Conservation (phyloP, 2,797 vertebrate species). For the Xenentodon cancila region DNA sequence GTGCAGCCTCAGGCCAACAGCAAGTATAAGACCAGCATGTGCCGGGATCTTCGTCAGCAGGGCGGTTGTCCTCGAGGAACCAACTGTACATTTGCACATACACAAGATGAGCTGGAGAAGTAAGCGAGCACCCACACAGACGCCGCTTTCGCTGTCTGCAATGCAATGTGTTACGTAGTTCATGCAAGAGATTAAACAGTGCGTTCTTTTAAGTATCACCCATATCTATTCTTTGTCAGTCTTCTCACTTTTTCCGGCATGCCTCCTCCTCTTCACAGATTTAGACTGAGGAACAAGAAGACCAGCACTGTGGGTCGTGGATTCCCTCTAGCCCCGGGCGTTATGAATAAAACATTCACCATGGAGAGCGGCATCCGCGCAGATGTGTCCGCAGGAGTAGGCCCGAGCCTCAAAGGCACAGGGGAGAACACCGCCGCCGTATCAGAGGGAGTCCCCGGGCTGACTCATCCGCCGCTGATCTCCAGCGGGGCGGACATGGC, state of each 20-base stretch:
- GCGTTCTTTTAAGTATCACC: not conserved
- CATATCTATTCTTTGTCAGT: not conserved
- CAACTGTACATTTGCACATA: slow-evolving; percentile 97
- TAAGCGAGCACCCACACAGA: slow-evolving; percentile 70
- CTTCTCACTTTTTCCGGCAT: not conserved
- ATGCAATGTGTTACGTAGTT: no score
- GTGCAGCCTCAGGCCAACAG: slow-evolving; percentile 93
- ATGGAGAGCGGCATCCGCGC: slow-evolving; percentile 74
- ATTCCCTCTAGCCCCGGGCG: slow-evolving; percentile 80
- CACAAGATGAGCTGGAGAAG: slow-evolving; percentile 98
- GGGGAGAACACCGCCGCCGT: slow-evolving; percentile 70
- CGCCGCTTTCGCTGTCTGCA: not conserved
- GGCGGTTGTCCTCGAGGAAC: slow-evolving; percentile 93
- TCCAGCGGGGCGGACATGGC: slow-evolving; percentile 87
- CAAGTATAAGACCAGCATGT: slow-evolving; percentile 99
- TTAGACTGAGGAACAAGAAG: slow-evolving; percentile 95
- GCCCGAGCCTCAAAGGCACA: slow-evolving; percentile 77
- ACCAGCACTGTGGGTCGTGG: slow-evolving; percentile 86
- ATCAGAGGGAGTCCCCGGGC: slow-evolving; percentile 77
- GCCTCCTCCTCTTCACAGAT: slow-evolving; percentile 72
- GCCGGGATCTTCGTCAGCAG: slow-evolving; percentile 94
- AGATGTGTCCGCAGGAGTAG: slow-evolving; percentile 69
- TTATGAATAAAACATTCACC: slow-evolving; percentile 85
- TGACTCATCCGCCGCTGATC: slow-evolving; percentile 86
- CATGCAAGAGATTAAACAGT: no score